These are phyloP conservation scores for Cricetomys ansorgei DNA, from an alignment of 2,113 vertebrate species.

Conservation along the genomic window DNA sequence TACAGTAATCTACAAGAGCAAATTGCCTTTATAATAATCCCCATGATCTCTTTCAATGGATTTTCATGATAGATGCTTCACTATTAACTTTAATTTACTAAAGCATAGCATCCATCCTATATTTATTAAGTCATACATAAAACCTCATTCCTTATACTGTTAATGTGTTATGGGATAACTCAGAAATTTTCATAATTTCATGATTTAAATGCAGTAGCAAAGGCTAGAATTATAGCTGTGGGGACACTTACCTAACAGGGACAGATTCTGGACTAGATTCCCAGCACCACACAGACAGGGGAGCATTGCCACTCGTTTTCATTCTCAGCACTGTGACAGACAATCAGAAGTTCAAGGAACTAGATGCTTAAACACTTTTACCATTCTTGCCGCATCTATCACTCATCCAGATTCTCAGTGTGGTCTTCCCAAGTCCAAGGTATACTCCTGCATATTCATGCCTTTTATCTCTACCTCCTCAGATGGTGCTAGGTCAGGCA, in stretches of 20 bases:
- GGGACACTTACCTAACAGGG: no score
- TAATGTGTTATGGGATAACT: not conserved
- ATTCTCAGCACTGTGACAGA: not conserved
- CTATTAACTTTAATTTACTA: not conserved
- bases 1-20: not conserved
- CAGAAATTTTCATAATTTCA: not conserved
- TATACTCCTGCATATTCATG: not conserved
- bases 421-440: not conserved
- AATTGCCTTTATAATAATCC: slow-evolving; percentile 5
- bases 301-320: not conserved
- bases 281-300: no score
- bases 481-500: not conserved
- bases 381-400: not conserved
- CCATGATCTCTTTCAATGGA: not conserved
- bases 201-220: not conserved
- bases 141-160: not conserved
- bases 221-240: not conserved
- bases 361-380: not conserved
- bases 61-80: not conserved
- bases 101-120: not conserved
- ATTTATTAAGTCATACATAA: not conserved
- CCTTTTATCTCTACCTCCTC: not conserved
- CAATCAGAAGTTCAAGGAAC: not conserved
- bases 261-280: not conserved
- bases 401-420: not conserved